Percentiles rank a stretch among this genome's conserved stretches.
Evolutionary conservation across 2,113 vertebrate genomes (phyloP).

Genomic region (Cyanocitta stelleri): DNA sequence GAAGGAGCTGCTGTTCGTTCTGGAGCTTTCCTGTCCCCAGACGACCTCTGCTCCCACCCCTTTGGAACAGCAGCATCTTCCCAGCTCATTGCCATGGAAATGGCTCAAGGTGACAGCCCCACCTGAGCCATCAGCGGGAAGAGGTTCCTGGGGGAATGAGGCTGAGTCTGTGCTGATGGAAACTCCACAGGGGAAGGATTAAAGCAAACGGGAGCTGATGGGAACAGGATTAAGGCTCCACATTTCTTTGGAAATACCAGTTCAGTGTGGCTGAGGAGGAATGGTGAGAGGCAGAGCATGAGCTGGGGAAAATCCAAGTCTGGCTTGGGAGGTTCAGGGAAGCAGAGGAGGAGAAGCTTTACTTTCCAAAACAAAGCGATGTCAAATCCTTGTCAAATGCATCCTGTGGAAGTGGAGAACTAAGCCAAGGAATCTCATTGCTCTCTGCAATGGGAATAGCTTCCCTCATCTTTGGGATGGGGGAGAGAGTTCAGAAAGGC

Average conservation of each 20-base stretch:
- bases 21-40: neutral
- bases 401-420: neutral
- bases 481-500: neutral
- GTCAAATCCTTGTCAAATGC: neutral
- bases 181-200: neutral
- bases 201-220: neutral
- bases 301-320: neutral
- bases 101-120: conserved; percentile 43
- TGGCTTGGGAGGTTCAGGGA: neutral
- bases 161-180: neutral
- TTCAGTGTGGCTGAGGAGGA: neutral
- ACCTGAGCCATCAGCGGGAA: neutral
- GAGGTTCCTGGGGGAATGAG: neutral
- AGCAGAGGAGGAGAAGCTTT: neutral
- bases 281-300: neutral
- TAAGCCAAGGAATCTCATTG: neutral
- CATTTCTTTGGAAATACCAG: neutral
- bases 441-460: neutral
- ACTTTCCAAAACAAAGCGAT: neutral
- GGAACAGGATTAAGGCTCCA: neutral
- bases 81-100: conserved; percentile 55
- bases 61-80: neutral
- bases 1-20: neutral
- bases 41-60: neutral
- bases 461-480: neutral